Evolutionary conservation across 2,888 invertebrate genomes (phyloP).

Genomic region (Nephrotoma flavescens): DNA sequence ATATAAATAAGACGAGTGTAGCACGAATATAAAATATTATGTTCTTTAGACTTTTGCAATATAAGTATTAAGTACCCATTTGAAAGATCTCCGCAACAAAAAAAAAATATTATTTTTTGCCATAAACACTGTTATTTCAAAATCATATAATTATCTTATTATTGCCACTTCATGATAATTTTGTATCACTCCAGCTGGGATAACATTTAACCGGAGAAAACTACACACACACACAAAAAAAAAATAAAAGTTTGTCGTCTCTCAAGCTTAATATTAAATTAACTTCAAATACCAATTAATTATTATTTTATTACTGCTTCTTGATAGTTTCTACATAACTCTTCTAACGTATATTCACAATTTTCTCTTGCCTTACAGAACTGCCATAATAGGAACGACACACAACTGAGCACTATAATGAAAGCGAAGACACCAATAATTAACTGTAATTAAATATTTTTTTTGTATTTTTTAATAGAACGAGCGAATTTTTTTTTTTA

Average conservation of each 20-base stretch:
- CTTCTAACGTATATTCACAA: neutral
- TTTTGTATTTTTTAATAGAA: neutral
- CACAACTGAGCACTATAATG: neutral
- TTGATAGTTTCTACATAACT: neutral
- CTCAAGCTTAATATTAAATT: neutral
- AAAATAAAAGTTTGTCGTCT: neutral
- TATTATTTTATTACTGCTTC: neutral
- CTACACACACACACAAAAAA: neutral
- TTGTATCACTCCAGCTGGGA: neutral
- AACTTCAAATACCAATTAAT: neutral
- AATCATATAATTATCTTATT: neutral
- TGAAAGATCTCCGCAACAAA: neutral
- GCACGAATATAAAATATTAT: neutral
- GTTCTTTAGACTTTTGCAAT: neutral
- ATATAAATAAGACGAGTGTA: neutral
- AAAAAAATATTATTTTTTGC: neutral
- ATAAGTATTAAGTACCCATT: neutral
- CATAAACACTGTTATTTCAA: neutral
- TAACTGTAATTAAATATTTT: neutral
- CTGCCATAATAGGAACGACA: neutral
- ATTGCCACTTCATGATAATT: neutral
- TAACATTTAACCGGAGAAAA: neutral
- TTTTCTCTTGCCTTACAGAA: neutral
- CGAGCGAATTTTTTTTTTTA: neutral
- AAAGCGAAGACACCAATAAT: neutral